These are phyloP conservation scores for Anagrus nilaparvatae DNA, from an alignment of 1,140 invertebrate genomes.

Conservation along the genomic window DNA sequence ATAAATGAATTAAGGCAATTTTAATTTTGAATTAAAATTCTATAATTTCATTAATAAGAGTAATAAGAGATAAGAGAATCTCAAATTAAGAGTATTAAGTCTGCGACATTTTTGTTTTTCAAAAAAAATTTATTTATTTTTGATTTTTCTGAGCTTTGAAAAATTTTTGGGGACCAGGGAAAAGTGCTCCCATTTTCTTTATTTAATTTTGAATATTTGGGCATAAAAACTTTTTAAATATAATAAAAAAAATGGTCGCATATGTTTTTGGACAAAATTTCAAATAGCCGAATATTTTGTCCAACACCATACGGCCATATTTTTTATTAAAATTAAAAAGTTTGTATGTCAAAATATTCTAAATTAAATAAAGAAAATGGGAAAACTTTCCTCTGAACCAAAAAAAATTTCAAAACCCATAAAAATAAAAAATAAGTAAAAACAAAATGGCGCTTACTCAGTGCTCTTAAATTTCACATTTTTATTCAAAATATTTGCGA, in stretches of 20 bases:
- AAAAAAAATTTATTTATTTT: neutral
- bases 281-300: too few relatives aligned
- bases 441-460: neutral
- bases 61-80: neutral
- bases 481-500: neutral
- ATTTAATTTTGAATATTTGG: too few relatives aligned
- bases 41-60: neutral
- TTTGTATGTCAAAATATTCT: neutral
- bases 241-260: too few relatives aligned
- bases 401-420: neutral
- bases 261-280: too few relatives aligned
- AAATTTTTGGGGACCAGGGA: too few relatives aligned
- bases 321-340: neutral
- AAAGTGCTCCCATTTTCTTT: too few relatives aligned
- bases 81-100: neutral
- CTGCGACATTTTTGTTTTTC: neutral
- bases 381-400: neutral
- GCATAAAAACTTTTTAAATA: too few relatives aligned
- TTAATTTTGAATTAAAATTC: neutral
- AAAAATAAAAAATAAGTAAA: neutral
- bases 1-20: conserved; percentile 12
- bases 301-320: too few relatives aligned
- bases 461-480: neutral
- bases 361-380: neutral
- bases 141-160: conserved; percentile 7